Base-by-base conservation (phyloP, 2,113 vertebrate genomes). In the Gobius niger region DNA sequence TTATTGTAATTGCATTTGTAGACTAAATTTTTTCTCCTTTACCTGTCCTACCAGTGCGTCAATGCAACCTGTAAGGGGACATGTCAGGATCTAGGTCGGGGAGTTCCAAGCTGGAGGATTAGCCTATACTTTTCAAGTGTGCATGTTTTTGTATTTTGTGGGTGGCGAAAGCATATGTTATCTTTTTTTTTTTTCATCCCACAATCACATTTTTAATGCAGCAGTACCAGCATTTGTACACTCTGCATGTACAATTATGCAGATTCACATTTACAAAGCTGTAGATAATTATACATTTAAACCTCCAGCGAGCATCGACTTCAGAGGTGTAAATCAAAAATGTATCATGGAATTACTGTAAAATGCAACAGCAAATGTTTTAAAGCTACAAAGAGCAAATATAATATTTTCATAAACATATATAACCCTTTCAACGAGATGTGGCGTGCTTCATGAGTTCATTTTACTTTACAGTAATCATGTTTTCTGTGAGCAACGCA, bases 211-310 rank as follows among this genome's bases (percentile, higher is more conserved):
- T 24, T 24, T 24, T 24, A 16, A 18, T 24, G 16, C 10, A 24
- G 52, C 16, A 9, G 18, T 54, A 24, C 18, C 18, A 24, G 18
- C 9, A 24, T 51, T 51, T n/a, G 50, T 7, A 51, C 8, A 16
- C 12, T 65, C 15, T 40, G 62, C 57, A 47, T 70, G 62, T 67
- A 40, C 1, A 40, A 15, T 77, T 69, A 68, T 14, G 52, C 56
- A 16, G 66, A 11, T 9, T 80, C 60, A 70, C 44, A 44, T 15
- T 70, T 47, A 72, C 50, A 68, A 73, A 63, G 51, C 42, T 14
- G 16, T 19, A 56, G 47, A 63, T 80, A 65, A 82, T 78, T 80
- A 74, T n/a, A 49, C 44, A 75, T 18, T 78, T 68, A 47, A 47
- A 41, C 42, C 41, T 44, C 18, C n/a, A 13, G 59, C 49, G 59